Percentiles rank a stretch among this genome's conserved stretches.
These are phyloP conservation scores for Raja brachyura DNA, from an alignment of 2,113 vertebrate species.

Conservation along the genomic window DNA sequence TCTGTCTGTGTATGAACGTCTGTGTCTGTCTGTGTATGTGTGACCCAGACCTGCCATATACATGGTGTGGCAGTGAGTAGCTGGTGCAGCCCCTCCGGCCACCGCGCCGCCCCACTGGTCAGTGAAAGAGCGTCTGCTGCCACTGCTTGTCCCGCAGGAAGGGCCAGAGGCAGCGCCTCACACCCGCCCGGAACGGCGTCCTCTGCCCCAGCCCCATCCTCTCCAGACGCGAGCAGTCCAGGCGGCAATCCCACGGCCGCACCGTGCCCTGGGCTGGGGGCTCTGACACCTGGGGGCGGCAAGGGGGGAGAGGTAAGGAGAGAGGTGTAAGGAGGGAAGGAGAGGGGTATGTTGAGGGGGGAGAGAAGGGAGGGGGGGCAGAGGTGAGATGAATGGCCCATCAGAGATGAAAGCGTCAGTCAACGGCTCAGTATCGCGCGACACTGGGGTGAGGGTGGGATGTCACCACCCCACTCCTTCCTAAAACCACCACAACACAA, in stretches of 20 bases:
- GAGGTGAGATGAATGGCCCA: no score
- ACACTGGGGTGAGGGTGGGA: no score
- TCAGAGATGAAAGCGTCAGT: no score
- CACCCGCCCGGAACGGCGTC: constrained; percentile 70
- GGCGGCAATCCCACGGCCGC: constrained; percentile 74
- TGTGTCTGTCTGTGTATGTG: no score
- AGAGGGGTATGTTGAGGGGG: background rate
- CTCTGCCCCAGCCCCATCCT: constrained; percentile 75
- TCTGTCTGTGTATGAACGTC: no score
- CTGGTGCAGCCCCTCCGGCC: background rate
- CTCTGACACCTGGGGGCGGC: constrained; percentile 68
- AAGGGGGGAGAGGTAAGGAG: no score
- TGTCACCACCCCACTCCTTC: no score
- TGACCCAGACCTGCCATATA: background rate
- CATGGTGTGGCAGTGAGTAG: background rate
- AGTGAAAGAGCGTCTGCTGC: constrained; percentile 90
- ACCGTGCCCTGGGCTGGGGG: constrained; percentile 67
- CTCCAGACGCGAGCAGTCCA: constrained; percentile 83
- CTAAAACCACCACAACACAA: no score
- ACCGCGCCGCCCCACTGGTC: constrained; percentile 29
- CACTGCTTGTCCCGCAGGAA: constrained; percentile 88
- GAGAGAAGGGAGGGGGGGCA: background rate
- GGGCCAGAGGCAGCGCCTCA: constrained; percentile 85
- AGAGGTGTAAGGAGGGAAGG: no score
- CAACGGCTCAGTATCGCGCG: no score